Conservation (phyloP, 1,140 invertebrate genomes). For the Atopsyche davidsoni region DNA sequence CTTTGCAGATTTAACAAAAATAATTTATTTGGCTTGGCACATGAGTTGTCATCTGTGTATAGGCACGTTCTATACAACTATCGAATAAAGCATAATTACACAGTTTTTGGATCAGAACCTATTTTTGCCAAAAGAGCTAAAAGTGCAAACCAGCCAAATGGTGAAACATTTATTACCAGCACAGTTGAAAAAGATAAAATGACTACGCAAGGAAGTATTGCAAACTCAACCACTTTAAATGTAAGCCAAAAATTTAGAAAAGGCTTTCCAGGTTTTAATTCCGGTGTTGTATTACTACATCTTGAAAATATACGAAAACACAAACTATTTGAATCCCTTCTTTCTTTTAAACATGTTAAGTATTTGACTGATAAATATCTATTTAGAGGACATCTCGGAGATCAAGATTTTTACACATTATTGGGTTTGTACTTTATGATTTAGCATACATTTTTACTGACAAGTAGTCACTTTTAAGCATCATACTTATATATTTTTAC, state of each 20-base stretch:
- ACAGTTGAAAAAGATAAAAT: not conserved
- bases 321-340: constrained; percentile 50
- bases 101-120: constrained; percentile 48
- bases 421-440: constrained; percentile 46
- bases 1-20: constrained; percentile 40
- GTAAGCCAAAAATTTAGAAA: too few relatives aligned
- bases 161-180: not conserved
- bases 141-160: not conserved
- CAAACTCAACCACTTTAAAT: not conserved
- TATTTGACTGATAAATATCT: constrained; percentile 63
- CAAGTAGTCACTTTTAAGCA: too few relatives aligned
- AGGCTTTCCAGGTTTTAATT: constrained; percentile 75
- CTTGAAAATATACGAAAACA: constrained; percentile 65
- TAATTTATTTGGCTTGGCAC: constrained; percentile 68
- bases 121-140: constrained; percentile 3
- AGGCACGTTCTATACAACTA: constrained; percentile 69
- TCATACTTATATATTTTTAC: constrained; percentile 7
- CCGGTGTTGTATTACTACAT: constrained; percentile 71
- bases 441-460: not conserved
- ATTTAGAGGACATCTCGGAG: constrained; percentile 74
- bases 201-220: not conserved
- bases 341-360: constrained; percentile 52
- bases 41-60: constrained; percentile 77
- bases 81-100: constrained; percentile 54
- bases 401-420: constrained; percentile 84